Conservation (phyloP, 2,797 vertebrate genomes). For the Sebastes flavidus region DNA sequence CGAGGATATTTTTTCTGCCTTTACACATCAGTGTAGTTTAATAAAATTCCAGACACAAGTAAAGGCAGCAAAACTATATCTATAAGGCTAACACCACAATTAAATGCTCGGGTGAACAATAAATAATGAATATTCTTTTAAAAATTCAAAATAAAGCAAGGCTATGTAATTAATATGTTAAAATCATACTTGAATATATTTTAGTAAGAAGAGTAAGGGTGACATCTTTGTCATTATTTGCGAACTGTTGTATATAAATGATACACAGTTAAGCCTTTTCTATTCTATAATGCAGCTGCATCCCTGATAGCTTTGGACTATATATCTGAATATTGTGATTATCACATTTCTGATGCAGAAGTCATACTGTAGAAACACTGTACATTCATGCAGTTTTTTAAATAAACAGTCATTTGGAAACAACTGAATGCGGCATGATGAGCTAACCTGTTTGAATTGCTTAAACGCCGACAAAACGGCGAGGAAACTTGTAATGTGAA, state of each 20-base stretch:
- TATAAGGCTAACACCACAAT: constrained; percentile 58
- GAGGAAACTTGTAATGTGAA: constrained; percentile 36
- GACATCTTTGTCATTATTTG: constrained; percentile 51
- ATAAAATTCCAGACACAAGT: constrained; percentile 21
- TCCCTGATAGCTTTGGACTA: constrained; percentile 78
- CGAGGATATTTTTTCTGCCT: constrained; percentile 14
- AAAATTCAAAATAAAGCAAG: constrained; percentile 62
- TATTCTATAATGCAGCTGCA: constrained; percentile 59
- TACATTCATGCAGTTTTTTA: constrained; percentile 74
- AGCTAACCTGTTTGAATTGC: constrained; percentile 18
- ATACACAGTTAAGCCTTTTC: constrained; percentile 52
- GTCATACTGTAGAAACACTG: constrained; percentile 68
- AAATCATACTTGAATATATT: constrained; percentile 67
- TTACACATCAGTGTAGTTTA: constrained; percentile 24
- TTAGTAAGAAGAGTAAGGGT: constrained; percentile 59
- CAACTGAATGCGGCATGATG: neutral
- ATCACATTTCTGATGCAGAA: constrained; percentile 72
- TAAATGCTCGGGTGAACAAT: constrained; percentile 73
- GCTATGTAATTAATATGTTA: constrained; percentile 54
- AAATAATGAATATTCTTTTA: constrained; percentile 67
- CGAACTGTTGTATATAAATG: constrained; percentile 48
- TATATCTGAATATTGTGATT: constrained; percentile 62
- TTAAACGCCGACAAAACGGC: constrained; percentile 25
- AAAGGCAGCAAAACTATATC: constrained; percentile 58
- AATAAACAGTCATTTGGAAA: constrained; percentile 45